A percentile compares a stretch with the other conserved stretches of the same genome.
Evolutionary conservation across 2,888 invertebrate species (phyloP).

Genomic region (Eurois occulta): DNA sequence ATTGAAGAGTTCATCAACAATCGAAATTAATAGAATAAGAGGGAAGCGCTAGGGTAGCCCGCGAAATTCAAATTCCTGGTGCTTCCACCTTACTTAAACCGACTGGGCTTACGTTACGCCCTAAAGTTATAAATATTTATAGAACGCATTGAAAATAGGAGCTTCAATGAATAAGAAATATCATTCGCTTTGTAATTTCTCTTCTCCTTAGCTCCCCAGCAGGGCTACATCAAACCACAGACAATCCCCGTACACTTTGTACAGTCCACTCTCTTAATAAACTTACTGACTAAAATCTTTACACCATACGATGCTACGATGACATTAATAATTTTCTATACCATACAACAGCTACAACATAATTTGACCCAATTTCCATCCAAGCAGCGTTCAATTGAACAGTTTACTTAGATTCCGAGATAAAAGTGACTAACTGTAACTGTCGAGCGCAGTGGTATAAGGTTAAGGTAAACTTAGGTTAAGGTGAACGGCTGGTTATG

Average conservation of each 20-base stretch:
- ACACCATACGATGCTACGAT: not conserved
- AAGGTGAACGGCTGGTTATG: constrained; percentile 51
- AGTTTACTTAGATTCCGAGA: constrained; percentile 60
- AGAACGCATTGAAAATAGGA: not conserved
- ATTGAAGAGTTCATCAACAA: not conserved
- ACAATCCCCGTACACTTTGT: not conserved
- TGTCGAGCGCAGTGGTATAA: constrained; percentile 43
- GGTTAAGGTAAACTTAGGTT: constrained; percentile 50
- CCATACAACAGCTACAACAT: constrained; percentile 17
- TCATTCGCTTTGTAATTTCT: not conserved
- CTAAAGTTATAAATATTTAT: not conserved
- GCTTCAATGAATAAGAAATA: not conserved
- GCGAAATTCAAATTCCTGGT: too few species aligned
- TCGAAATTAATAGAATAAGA: not conserved
- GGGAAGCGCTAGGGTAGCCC: too few species aligned
- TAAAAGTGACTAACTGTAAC: constrained; percentile 56
- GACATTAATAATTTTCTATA: constrained; percentile 22
- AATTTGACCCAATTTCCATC: constrained; percentile 56
- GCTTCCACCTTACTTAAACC: too few species aligned
- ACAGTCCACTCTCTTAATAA: too few species aligned
- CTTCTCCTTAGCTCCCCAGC: not conserved
- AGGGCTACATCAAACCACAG: not conserved
- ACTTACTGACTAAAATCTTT: not conserved
- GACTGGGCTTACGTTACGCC: too few species aligned
- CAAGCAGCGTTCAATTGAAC: constrained; percentile 56